Evolutionary conservation across 2,888 invertebrate species (phyloP), one percentile per base, ranked within the genome.

Genomic region (Conus canariensis): DNA sequence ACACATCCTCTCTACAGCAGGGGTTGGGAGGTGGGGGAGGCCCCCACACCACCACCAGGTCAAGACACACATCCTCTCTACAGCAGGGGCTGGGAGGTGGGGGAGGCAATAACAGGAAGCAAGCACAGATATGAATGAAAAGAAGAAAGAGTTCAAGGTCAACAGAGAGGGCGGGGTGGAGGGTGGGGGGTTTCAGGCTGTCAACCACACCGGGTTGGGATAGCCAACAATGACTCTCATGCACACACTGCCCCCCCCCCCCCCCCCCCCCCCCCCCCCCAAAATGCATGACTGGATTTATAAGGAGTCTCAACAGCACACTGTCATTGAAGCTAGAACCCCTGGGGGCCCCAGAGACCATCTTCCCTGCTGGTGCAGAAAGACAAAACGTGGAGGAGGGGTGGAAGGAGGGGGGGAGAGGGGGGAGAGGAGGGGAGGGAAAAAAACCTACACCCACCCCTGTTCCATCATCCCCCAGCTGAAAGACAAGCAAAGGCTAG

Each of bases 251-350:
- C 25, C 45, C 45, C 4, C 45, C 4, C 45, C 45, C 45, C 4
- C 45, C 45, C 0, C 4, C 45, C 45, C 45, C 45, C 2, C 45
- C 45, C 2, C 25, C 12, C n/a, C 60, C 0, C 19, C 25, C 59
- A 25, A 88, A 88, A 88, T 88, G 88, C 88, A 88, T 59, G 88
- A 88, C 88, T 88, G 88, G 88, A 88, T 77, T 88, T 77, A 67
- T 77, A 5, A 45, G 22, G 14, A 16, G 56, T 56, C 25, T 87
- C 87, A 67, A 16, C 87, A 87, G 67, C 25, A 60, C 45, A 67
- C 19, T 22, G 25, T 60, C 85, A n/a, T 56, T 67, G 45, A 45
- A 45, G 45, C n/a, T 19, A 10, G 9, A 25, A 64, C 58, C 64
- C 45, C 45, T 45, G 25, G 19, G 16, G 5, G 14, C 25, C 12